Conservation (phyloP, 2,888 invertebrate species). For the Yponomeuta evonymella region DNA sequence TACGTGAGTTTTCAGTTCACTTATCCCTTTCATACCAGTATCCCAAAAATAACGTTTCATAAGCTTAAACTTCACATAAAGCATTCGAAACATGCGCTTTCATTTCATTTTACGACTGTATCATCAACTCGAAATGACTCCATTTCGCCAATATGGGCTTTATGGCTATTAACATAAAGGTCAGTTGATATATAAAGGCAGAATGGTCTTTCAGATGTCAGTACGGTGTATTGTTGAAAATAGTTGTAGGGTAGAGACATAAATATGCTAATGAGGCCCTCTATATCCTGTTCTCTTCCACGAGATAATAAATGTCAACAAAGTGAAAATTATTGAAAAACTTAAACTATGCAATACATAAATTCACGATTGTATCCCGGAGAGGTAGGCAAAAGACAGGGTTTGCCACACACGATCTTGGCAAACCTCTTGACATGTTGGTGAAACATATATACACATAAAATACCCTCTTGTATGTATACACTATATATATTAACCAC, state of each 20-base stretch:
- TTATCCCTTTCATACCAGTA: not conserved
- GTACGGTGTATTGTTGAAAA: conserved; percentile 2
- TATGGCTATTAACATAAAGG: not conserved
- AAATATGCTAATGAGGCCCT: conserved; percentile 9
- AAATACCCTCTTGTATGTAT: no score
- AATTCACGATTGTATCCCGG: no score
- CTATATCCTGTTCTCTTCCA: not conserved
- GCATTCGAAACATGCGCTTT: not conserved
- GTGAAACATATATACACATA: no score
- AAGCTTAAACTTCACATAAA: conserved; percentile 3
- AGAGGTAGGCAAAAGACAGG: no score
- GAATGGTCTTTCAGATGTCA: not conserved
- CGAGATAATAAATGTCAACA: not conserved
- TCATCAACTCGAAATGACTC: not conserved
- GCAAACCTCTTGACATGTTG: no score
- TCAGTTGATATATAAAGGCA: not conserved
- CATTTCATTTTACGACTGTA: conserved; percentile 1
- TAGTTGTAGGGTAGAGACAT: conserved; percentile 8
- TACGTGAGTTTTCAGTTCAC: no score
- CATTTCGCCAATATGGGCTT: not conserved
- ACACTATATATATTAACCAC: no score
- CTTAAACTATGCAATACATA: no score
- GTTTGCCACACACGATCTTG: no score
- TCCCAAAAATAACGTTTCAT: not conserved
- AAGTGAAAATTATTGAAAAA: no score